These are phyloP conservation scores for Eolophus roseicapilla DNA, from an alignment of 2,113 vertebrate genomes.

Conservation along the genomic window DNA sequence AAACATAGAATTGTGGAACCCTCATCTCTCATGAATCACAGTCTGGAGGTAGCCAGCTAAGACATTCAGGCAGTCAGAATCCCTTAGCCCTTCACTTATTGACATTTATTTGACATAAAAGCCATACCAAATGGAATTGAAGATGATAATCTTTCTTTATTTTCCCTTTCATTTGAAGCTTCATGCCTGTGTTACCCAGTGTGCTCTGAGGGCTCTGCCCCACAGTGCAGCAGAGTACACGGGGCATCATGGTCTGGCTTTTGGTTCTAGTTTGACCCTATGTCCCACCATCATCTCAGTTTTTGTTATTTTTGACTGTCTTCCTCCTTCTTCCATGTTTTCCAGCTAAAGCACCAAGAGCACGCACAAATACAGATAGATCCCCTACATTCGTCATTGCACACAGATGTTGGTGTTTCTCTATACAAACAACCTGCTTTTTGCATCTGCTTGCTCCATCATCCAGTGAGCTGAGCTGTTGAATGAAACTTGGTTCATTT, in stretches of 20 bases:
- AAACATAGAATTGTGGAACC: not conserved
- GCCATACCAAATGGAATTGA: not conserved
- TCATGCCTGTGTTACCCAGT: not conserved
- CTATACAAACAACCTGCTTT: not conserved
- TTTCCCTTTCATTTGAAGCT: not conserved
- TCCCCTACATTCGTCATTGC: not conserved
- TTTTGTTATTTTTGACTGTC: not conserved
- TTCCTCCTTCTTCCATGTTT: not conserved
- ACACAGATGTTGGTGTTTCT: not conserved
- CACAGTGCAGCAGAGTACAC: not conserved
- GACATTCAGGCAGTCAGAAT: not conserved
- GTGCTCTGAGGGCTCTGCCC: not conserved
- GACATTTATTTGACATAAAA: not conserved
- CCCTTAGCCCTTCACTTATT: not conserved
- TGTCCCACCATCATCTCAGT: not conserved
- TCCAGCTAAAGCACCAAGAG: not conserved
- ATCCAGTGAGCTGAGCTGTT: not conserved
- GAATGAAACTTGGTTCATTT: not conserved
- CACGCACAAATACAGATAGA: not conserved
- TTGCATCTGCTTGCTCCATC: not conserved
- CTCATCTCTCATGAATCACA: not conserved
- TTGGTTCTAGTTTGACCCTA: not conserved
- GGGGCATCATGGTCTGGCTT: not conserved
- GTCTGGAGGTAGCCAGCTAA: not conserved
- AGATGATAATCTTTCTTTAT: not conserved